These are phyloP conservation scores for Atractosteus spatula DNA, from an alignment of 2,113 vertebrate genomes.

Conservation along the genomic window DNA sequence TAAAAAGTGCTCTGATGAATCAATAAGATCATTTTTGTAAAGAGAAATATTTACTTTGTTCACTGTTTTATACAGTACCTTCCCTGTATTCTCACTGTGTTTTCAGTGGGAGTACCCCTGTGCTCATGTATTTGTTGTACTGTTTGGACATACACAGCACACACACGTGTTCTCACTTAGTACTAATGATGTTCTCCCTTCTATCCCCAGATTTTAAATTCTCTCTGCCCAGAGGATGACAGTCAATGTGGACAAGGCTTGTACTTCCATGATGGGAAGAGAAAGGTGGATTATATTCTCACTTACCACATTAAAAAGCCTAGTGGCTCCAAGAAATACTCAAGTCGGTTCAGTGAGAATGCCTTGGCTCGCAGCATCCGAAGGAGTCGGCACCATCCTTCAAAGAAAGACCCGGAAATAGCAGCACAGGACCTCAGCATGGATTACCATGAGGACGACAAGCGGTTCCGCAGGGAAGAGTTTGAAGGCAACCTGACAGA, in stretches of 20 bases:
- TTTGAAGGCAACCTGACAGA: constrained; percentile 87
- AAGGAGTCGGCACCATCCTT: constrained; percentile 55
- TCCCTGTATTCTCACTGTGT: no score
- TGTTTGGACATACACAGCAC: neutral
- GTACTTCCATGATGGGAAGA: constrained; percentile 81
- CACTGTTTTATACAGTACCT: no score
- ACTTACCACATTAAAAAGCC: constrained; percentile 84
- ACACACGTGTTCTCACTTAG: neutral
- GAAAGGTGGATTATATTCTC: constrained; percentile 88
- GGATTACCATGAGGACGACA: constrained; percentile 82
- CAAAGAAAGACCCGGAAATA: constrained; percentile 64
- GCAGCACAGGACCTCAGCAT: constrained; percentile 54
- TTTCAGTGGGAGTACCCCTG: no score
- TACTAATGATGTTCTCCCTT: constrained; percentile 1
- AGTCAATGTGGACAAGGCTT: constrained; percentile 66
- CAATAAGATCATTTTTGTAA: no score
- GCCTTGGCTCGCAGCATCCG: constrained; percentile 41
- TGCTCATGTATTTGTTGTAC: no score
- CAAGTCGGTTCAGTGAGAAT: constrained; percentile 61
- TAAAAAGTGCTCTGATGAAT: no score
- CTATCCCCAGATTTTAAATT: constrained; percentile 70
- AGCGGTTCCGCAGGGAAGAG: constrained; percentile 77
- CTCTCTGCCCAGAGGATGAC: constrained; percentile 60
- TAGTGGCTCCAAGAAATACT: constrained; percentile 29
- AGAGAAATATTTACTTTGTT: no score